These are phyloP conservation scores for Blera fallax DNA, from an alignment of 2,888 invertebrate species.

Conservation along the genomic window DNA sequence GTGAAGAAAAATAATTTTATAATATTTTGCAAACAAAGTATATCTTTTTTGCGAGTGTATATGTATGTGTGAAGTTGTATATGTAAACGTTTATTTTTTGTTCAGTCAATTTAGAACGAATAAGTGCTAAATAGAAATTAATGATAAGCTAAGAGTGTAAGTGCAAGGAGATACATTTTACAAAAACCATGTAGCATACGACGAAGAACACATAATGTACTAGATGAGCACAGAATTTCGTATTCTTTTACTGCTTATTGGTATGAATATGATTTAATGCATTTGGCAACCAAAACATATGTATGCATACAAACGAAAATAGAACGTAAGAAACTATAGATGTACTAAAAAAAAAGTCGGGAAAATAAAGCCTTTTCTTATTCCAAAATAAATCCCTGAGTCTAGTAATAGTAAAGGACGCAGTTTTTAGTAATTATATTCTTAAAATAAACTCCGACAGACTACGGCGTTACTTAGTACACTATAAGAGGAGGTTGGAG, in stretches of 20 bases:
- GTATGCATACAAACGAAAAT: not conserved
- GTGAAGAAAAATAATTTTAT: conserved; percentile 76
- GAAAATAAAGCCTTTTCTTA: no score
- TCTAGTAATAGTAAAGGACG: no score
- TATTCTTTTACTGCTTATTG: not conserved
- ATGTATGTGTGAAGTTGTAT: not conserved
- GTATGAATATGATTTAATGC: conserved; percentile 15
- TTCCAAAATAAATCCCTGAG: no score
- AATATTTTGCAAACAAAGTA: not conserved
- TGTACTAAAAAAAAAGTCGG: not conserved
- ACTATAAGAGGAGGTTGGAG: no score
- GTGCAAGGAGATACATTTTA: conserved; percentile 43
- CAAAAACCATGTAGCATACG: conserved; percentile 45
- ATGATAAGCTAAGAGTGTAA: conserved; percentile 62
- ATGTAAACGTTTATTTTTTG: not conserved
- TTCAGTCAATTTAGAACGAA: not conserved
- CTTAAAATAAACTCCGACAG: no score
- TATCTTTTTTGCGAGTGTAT: not conserved
- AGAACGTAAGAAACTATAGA: not conserved
- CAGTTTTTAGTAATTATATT: no score
- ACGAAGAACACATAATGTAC: conserved; percentile 36
- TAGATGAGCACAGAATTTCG: conserved; percentile 7
- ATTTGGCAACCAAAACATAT: conserved; percentile 2
- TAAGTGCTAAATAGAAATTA: conserved; percentile 51
- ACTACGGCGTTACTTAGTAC: no score